Evolutionary conservation across 2,888 invertebrate genomes (phyloP), one percentile per base, ranked within the genome.

Genomic region (Dynastes tityus): DNA sequence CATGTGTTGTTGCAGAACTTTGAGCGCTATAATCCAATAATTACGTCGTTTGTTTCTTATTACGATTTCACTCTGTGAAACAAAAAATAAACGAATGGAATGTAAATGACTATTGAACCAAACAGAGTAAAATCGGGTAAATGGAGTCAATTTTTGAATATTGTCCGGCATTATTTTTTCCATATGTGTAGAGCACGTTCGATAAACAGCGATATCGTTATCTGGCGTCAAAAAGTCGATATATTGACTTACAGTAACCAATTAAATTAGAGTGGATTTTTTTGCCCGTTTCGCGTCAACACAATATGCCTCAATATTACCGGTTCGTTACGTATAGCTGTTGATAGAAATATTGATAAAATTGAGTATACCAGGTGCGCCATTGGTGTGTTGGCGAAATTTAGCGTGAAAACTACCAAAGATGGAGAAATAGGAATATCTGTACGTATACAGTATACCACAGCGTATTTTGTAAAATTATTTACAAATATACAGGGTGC

Each of bases 51-150:
- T 22, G 6, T 9, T 58, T 16, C 22, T 58, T 58, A 16, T 22
- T 8, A 22, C 55, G 2, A 22, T 22, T 58, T 16, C 55, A 8
- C 45, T 11, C 45, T 11, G 45, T 22, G 22, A 58, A 27, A 58
- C 22, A n/a, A 58, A 22, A 58, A 58, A 45, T 11, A 58, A 58
- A 58, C n/a, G n/a, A 58, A 58, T 58, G 55, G 55, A 16, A 16
- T 58, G 9, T 22, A 58, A 22, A 2, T 58, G 55, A 16, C 55
- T 22, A 58, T 22, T 16, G 22, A 0, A 58, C 22, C 16, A n/a
- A 53, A 22, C 22, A 6, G 22, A 53, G 53, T 53, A 9, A 53
- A 53, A 53, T 2, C 0, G 8, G 4, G 6, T 22, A 16, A 16
- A 58, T 22, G 3, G 22, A 58, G 9, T 58, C 55, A 58, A 58